Conservation (phyloP, 1,140 invertebrate species). For the Lordiphosa clarofinis region DNA sequence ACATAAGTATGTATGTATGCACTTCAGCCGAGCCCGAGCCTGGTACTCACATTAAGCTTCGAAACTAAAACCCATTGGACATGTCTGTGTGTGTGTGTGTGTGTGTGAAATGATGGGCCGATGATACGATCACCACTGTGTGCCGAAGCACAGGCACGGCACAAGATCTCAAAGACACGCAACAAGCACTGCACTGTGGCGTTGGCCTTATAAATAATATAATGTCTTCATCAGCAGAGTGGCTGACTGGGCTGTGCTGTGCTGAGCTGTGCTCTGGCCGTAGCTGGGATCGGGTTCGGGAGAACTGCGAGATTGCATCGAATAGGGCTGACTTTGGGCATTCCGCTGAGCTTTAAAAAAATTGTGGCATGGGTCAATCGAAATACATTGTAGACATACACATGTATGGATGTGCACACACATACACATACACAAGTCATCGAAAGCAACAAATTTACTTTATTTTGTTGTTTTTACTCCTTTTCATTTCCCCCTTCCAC, state of each 20-base stretch:
- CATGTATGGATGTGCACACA: neutral
- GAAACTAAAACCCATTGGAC: neutral
- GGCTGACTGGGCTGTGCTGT: neutral
- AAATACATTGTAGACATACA: slow-evolving; percentile 1
- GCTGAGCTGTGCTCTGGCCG: neutral
- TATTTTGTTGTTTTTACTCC: slow-evolving; percentile 21
- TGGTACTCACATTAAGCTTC: neutral
- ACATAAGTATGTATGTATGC: neutral
- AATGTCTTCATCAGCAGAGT: slow-evolving; percentile 13
- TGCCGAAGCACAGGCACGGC: slow-evolving; percentile 7
- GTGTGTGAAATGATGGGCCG: slow-evolving; percentile 10
- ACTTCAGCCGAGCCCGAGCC: no score
- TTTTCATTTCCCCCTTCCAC: slow-evolving; percentile 22
- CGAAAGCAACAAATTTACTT: slow-evolving; percentile 34
- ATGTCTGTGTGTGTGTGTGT: neutral
- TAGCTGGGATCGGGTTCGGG: neutral
- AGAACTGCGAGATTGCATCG: slow-evolving; percentile 20
- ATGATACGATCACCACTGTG: slow-evolving; percentile 10
- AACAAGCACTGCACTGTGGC: slow-evolving; percentile 5
- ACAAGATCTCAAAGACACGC: slow-evolving; percentile 11
- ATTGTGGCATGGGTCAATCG: neutral
- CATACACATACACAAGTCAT: slow-evolving; percentile 14
- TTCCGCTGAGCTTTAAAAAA: neutral
- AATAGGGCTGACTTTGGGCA: slow-evolving; percentile 26
- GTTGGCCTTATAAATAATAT: slow-evolving; percentile 15